These are phyloP conservation scores for Craseonycteris thonglongyai DNA, from an alignment of 2,113 vertebrate species.

Conservation along the genomic window DNA sequence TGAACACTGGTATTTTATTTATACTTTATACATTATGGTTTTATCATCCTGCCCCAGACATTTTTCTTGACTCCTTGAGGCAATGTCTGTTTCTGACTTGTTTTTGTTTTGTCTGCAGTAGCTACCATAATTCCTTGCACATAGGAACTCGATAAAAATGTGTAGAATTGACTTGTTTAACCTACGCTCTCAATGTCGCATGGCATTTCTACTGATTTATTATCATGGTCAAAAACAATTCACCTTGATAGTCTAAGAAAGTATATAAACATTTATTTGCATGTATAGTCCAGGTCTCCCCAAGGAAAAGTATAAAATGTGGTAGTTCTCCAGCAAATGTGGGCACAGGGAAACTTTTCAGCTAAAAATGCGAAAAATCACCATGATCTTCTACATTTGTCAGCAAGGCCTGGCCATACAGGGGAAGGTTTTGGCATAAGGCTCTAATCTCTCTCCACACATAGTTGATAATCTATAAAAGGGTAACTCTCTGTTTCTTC, in stretches of 20 bases:
- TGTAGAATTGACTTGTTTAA: slow-evolving; percentile 15
- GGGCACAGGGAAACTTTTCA: not conserved
- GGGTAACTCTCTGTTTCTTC: not conserved
- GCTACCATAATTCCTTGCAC: not conserved
- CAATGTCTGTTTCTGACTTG: slow-evolving; percentile 15
- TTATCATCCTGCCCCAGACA: not conserved
- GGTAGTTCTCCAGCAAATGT: not conserved
- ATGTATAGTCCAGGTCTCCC: not conserved
- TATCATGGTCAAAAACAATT: slow-evolving; percentile 27
- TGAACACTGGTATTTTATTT: not conserved
- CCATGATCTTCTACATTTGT: not conserved
- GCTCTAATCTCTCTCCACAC: not conserved
- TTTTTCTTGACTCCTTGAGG: slow-evolving; percentile 25
- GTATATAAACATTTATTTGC: not conserved
- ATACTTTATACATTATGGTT: not conserved
- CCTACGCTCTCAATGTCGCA: not conserved
- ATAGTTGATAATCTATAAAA: not conserved
- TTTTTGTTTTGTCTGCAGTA: slow-evolving; percentile 1
- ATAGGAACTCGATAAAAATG: slow-evolving; percentile 12
- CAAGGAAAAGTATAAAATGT: not conserved
- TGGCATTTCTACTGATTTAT: slow-evolving; percentile 25
- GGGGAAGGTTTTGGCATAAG: not conserved
- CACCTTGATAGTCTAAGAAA: not conserved
- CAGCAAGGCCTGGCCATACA: not conserved
- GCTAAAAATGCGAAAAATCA: not conserved